A percentile compares a stretch with the other conserved stretches of the same genome.
phyloP scores from a whole-genome alignment of 2,797 vertebrate genomes.

The Peromyscus nudipes region DNA sequence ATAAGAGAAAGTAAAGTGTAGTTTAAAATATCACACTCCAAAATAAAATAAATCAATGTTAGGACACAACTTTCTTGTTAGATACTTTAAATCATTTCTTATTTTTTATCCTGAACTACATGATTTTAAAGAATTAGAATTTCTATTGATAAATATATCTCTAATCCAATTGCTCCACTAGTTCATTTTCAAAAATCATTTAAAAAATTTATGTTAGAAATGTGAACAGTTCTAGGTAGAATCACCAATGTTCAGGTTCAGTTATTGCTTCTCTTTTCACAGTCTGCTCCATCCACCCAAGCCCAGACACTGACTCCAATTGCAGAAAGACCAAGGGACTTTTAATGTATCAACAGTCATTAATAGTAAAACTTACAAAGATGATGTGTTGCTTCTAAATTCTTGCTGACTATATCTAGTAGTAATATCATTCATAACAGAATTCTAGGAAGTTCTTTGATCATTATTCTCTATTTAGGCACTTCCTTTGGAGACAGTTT shows the following conservation, averaged over 20 bases:
- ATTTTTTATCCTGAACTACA: background rate
- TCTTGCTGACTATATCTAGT: background rate
- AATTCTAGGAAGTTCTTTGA: background rate
- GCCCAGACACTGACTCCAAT: background rate
- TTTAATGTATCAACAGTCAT: background rate
- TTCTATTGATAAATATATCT: background rate
- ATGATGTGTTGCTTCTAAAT: background rate
- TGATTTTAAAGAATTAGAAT: constrained; percentile 14
- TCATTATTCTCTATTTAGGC: background rate
- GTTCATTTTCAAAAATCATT: background rate
- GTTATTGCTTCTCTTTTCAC: background rate
- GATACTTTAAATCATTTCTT: constrained; percentile 23
- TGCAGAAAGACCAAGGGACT: background rate
- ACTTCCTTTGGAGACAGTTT: background rate
- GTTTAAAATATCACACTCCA: background rate
- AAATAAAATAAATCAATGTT: background rate
- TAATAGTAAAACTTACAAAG: background rate
- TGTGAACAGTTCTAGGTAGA: background rate
- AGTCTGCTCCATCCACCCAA: background rate
- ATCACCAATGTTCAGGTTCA: background rate
- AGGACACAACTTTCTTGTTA: constrained; percentile 12
- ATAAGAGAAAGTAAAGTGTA: background rate
- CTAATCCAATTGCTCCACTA: background rate
- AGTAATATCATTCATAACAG: background rate
- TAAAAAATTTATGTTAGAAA: background rate